A percentile compares a stretch with the other conserved stretches of the same genome.
Conservation (phyloP, 2,797 vertebrate species). For the Helarctos malayanus region DNA sequence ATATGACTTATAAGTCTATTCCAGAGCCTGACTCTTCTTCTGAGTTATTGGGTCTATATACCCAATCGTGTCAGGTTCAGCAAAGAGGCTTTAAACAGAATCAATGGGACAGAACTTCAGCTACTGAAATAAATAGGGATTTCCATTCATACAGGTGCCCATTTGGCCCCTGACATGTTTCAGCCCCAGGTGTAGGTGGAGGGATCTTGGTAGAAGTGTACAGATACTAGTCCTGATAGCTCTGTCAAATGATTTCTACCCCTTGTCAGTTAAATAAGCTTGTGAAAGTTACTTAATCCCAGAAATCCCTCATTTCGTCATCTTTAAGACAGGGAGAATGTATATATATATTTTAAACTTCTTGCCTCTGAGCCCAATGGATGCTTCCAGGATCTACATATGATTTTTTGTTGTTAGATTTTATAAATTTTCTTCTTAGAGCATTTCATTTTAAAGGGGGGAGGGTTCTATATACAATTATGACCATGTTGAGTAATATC, state of each 20-base stretch:
- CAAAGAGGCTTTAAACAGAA: neutral
- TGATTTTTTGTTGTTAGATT: conserved; percentile 37
- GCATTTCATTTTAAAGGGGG: conserved; percentile 63
- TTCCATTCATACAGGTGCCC: neutral
- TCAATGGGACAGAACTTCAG: neutral
- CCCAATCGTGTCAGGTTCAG: neutral
- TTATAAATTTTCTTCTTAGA: conserved; percentile 51
- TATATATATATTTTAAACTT: neutral
- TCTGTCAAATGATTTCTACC: neutral
- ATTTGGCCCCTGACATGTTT: neutral
- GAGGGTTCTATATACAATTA: neutral
- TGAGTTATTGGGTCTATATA: neutral
- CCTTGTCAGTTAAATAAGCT: neutral
- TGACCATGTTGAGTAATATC: conserved; percentile 35
- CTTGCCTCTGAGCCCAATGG: neutral
- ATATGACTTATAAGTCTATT: neutral
- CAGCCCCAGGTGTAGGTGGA: neutral
- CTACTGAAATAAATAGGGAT: neutral
- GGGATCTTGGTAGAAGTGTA: neutral
- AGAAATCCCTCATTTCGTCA: neutral
- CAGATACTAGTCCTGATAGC: neutral
- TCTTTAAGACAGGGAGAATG: conserved; percentile 19
- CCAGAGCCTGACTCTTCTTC: neutral
- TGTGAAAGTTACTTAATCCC: conserved; percentile 13
- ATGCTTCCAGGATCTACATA: neutral